These are phyloP conservation scores for Temnothorax rugatulus DNA, from an alignment of 2,888 invertebrate species.

Conservation along the genomic window DNA sequence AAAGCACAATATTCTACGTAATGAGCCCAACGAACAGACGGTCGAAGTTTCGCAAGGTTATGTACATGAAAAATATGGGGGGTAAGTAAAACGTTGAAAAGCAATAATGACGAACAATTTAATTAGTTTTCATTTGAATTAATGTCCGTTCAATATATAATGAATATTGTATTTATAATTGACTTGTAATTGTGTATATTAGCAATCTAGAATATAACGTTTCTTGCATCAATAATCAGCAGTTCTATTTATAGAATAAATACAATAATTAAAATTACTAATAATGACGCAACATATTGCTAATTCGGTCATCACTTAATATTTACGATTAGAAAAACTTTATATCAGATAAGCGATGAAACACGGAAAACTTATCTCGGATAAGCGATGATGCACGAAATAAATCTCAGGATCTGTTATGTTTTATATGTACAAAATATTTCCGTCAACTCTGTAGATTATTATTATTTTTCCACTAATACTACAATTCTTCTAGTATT, in stretches of 20 bases:
- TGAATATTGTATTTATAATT: not conserved
- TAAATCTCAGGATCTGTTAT: not conserved
- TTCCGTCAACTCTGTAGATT: not conserved
- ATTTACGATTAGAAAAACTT: not conserved
- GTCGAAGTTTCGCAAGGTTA: conserved; percentile 78
- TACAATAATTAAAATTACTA: not conserved
- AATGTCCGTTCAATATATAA: not conserved
- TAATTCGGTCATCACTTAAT: not conserved
- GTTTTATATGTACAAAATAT: not conserved
- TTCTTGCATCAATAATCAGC: not conserved
- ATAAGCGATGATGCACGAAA: not conserved
- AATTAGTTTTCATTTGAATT: not conserved
- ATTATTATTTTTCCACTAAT: not conserved
- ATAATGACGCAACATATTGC: not conserved
- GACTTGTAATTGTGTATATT: not conserved
- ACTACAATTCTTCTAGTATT: not conserved
- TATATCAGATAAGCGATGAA: not conserved
- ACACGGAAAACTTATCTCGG: no score
- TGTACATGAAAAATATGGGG: conserved; percentile 82
- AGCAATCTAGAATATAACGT: not conserved
- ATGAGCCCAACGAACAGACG: conserved; percentile 82
- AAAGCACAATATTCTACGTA: conserved; percentile 62
- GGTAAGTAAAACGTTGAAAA: conserved; percentile 73
- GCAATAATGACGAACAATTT: not conserved
- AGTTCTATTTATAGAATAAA: not conserved